Evolutionary conservation across 1,140 invertebrate genomes (phyloP).

Genomic region (Galleria mellonella): DNA sequence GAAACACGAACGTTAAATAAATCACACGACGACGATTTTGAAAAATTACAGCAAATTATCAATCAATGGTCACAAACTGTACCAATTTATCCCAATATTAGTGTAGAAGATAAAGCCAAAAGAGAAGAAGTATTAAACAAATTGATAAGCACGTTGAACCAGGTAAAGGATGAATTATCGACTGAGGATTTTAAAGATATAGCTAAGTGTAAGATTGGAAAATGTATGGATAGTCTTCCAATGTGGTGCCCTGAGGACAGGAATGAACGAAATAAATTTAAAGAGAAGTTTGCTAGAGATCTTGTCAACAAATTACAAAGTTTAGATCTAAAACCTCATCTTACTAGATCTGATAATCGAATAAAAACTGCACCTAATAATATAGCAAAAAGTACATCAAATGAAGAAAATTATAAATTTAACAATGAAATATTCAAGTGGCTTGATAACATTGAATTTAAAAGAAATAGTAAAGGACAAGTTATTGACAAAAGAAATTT

Average conservation of each 20-base stretch:
- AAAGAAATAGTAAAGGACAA: slow-evolving; percentile 2
- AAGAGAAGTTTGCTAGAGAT: slow-evolving; percentile 8
- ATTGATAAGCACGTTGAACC: slow-evolving; percentile 11
- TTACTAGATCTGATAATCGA: no score
- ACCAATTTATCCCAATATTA: slow-evolving; percentile 19
- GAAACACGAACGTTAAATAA: no score
- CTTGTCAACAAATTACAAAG: no score
- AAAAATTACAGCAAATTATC: slow-evolving; percentile 6
- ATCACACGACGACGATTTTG: background rate
- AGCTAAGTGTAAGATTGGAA: slow-evolving; percentile 14
- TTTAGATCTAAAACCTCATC: no score
- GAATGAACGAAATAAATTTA: slow-evolving; percentile 3
- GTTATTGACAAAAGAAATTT: slow-evolving; percentile 10
- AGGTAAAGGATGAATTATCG: slow-evolving; percentile 8
- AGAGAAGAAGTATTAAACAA: slow-evolving; percentile 13
- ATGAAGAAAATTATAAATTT: slow-evolving; percentile 1
- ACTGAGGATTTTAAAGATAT: slow-evolving; percentile 14
- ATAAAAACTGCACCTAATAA: no score
- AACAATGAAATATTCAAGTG: slow-evolving; percentile 11
- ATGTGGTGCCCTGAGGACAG: slow-evolving; percentile 18
- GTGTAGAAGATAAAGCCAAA: slow-evolving; percentile 4
- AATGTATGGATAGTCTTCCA: slow-evolving; percentile 18
- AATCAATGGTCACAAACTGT: slow-evolving; percentile 20
- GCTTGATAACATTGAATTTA: slow-evolving; percentile 6
- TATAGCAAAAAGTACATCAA: no score